phyloP scores from a whole-genome alignment of 2,797 vertebrate genomes.

The Megaceryle alcyon region DNA sequence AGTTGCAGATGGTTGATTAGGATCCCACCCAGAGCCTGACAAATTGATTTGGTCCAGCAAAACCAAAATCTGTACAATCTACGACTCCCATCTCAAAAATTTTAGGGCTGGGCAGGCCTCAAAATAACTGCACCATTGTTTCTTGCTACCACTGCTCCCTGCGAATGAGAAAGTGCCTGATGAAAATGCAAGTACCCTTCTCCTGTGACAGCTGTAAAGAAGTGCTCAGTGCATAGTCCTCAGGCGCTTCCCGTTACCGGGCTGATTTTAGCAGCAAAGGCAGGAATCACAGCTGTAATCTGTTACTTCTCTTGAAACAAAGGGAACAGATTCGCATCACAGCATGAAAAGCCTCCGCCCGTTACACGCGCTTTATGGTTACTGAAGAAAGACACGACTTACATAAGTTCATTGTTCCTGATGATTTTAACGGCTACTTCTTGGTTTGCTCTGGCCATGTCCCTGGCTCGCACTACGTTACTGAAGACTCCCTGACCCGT shows the following conservation, averaged over 20 bases:
- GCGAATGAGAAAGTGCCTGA: conserved; percentile 39
- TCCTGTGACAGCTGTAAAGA: conserved; percentile 21
- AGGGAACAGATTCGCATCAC: conserved; percentile 37
- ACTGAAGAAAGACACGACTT: conserved; percentile 64
- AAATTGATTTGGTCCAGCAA: not conserved
- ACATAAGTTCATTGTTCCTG: conserved; percentile 99
- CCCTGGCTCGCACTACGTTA: conserved; percentile 95
- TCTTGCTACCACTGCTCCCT: not conserved
- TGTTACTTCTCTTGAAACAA: conserved; percentile 52
- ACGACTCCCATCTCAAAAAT: not conserved
- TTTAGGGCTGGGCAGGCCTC: not conserved
- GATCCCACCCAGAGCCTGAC: not conserved
- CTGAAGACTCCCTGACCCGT: conserved; percentile 99
- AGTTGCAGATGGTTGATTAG: not conserved
- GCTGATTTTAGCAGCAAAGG: conserved; percentile 42
- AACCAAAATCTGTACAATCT: not conserved
- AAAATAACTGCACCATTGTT: not conserved
- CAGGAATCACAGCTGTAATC: conserved; percentile 40
- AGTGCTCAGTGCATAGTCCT: not conserved
- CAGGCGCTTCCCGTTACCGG: not conserved
- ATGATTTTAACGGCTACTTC: conserved; percentile 99
- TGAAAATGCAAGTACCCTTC: conserved; percentile 38
- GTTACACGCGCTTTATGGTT: not conserved
- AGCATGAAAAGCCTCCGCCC: not conserved
- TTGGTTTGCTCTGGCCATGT: conserved; percentile 95